Percentiles rank a stretch among this genome's conserved stretches.
These are phyloP conservation scores for Coboldia fuscipes DNA, from an alignment of 1,140 invertebrate genomes.

Conservation along the genomic window DNA sequence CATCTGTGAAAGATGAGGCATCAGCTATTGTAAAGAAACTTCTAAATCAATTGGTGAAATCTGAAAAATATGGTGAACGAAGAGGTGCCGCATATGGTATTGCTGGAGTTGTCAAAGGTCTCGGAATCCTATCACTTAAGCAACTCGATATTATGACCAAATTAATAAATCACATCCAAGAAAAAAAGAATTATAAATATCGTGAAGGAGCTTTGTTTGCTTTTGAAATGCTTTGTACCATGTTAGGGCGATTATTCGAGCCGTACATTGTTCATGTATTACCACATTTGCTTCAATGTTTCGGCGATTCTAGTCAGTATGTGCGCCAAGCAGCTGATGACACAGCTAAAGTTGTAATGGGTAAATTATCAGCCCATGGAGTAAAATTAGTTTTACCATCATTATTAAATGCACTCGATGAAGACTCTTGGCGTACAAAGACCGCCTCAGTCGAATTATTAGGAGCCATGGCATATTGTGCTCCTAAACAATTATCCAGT, in stretches of 20 bases:
- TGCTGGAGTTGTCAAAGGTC: conserved; percentile 79
- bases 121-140: conserved; percentile 88
- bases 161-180: conserved; percentile 82
- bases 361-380: conserved; percentile 85
- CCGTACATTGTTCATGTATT: conserved; percentile 96
- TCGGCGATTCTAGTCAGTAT: conserved; percentile 85
- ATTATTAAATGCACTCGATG: conserved; percentile 77
- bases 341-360: conserved; percentile 90
- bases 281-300: conserved; percentile 84
- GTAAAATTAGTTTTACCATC: conserved; percentile 89
- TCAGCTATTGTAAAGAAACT: conserved; percentile 72
- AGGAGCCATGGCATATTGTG: conserved; percentile 95
- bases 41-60: conserved; percentile 70
- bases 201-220: conserved; percentile 92
- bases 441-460: conserved; percentile 89
- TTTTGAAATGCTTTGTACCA: conserved; percentile 91
- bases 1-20: conserved; percentile 76
- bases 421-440: conserved; percentile 98
- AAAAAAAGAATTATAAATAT: conserved; percentile 87
- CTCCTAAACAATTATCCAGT: conserved; percentile 93
- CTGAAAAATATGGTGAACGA: conserved; percentile 85
- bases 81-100: conserved; percentile 73
- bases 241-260: conserved; percentile 90
- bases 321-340: conserved; percentile 83
- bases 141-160: conserved; percentile 91